phyloP scores from a whole-genome alignment of 2,113 vertebrate genomes.

The Macquaria ambigua region DNA sequence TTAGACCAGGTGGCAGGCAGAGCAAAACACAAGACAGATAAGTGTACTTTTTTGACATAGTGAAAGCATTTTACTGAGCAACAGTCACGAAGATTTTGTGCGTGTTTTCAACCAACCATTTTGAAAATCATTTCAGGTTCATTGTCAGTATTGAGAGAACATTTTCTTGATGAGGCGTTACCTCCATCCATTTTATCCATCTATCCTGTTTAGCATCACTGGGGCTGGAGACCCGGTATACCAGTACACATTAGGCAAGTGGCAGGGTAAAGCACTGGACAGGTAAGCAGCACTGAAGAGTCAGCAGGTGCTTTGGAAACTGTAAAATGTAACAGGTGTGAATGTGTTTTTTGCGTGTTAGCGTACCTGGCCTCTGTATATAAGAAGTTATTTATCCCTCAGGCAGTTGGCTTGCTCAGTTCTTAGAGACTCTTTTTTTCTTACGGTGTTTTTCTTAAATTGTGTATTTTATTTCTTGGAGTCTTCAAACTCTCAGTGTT shows the following conservation, averaged over 20 bases:
- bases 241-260: too few relatives aligned
- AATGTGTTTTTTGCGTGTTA: neutral
- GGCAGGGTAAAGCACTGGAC: neutral
- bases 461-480: neutral
- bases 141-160: too few relatives aligned
- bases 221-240: too few relatives aligned
- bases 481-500: neutral
- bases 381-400: neutral
- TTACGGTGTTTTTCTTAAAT: neutral
- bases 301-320: neutral
- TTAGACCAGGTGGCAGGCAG: neutral
- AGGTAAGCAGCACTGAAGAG: too few relatives aligned
- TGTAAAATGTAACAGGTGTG: neutral
- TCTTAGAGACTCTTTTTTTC: neutral
- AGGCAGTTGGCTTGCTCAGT: neutral
- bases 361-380: neutral
- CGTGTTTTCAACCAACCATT: too few relatives aligned
- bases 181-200: neutral
- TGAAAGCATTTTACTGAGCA: neutral
- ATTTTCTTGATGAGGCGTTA: neutral
- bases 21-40: neutral
- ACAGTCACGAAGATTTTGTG: neutral
- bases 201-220: too few relatives aligned
- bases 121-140: too few relatives aligned
- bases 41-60: too few relatives aligned